These are phyloP conservation scores for Pachypanchax playfairii DNA, from an alignment of 2,113 vertebrate species.

Conservation along the genomic window DNA sequence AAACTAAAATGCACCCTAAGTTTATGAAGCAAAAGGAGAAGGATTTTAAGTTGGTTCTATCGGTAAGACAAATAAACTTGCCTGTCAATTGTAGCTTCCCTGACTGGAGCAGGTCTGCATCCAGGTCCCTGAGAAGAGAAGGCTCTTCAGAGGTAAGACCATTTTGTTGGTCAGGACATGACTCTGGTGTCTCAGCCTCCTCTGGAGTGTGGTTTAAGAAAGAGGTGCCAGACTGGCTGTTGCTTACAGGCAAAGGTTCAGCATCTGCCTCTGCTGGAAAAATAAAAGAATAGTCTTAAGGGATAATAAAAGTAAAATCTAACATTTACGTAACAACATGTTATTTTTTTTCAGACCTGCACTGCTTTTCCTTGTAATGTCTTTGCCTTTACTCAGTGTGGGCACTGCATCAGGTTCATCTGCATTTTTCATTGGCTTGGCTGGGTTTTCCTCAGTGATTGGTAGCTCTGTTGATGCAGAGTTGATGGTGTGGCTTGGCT, in stretches of 20 bases:
- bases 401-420: constrained; percentile 30
- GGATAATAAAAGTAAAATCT: not conserved
- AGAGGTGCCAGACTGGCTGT: constrained; percentile 51
- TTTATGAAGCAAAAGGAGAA: too few species aligned
- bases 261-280: constrained; percentile 50
- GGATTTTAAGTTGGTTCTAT: too few species aligned
- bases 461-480: constrained; percentile 35
- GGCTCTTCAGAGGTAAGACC: constrained; percentile 35
- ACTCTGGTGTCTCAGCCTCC: constrained; percentile 21
- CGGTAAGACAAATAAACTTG: constrained; percentile 25
- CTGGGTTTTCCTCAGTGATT: constrained; percentile 39
- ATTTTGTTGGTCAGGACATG: constrained; percentile 47
- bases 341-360: constrained; percentile 56
- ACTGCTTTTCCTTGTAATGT: constrained; percentile 25
- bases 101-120: constrained; percentile 78
- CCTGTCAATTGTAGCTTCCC: constrained; percentile 80
- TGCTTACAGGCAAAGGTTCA: constrained; percentile 39
- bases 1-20: too few species aligned
- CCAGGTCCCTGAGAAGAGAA: constrained; percentile 70
- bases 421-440: constrained; percentile 15
- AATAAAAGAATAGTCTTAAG: not conserved
- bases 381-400: constrained; percentile 12
- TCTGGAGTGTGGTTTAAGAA: constrained; percentile 54
- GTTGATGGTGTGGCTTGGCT: constrained; percentile 24
- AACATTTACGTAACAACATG: not conserved